Conservation (phyloP, 35 echinoderm and acorn worm species). For the Ptychodera flava region DNA sequence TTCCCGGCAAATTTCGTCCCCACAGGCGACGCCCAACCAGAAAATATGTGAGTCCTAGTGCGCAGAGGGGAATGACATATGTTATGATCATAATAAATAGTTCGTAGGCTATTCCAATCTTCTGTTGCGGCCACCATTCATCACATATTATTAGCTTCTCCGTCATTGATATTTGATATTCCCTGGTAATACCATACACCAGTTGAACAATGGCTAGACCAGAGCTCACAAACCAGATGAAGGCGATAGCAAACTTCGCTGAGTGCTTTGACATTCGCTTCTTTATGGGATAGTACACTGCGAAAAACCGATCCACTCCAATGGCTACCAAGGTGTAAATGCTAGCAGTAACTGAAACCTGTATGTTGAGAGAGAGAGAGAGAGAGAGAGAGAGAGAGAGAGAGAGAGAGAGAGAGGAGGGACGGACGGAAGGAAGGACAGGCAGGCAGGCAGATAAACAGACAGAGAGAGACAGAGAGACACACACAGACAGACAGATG, state of each 20-base stretch:
- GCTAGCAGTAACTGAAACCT: conserved; percentile 76
- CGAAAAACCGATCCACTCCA: conserved; percentile 75
- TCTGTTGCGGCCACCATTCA: conserved; percentile 31
- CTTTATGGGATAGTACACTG: conserved; percentile 61
- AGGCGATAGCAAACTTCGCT: conserved; percentile 46
- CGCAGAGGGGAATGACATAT: conserved; percentile 42
- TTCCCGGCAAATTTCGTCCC: conserved; percentile 71
- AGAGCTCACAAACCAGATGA: conserved; percentile 46
- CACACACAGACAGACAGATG: no score
- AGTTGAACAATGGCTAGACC: conserved; percentile 51
- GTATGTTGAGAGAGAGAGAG: no score
- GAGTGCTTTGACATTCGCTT: conserved; percentile 34
- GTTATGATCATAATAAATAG: conserved; percentile 44
- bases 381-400: no score
- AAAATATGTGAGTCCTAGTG: conserved; percentile 63
- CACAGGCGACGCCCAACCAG: conserved; percentile 63
- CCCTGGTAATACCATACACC: conserved; percentile 23
- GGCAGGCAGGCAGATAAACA: no score
- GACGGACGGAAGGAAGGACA: no score
- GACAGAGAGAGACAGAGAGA: no score
- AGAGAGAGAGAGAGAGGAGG: no score
- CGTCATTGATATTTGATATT: conserved; percentile 18
- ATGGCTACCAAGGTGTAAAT: conserved; percentile 61
- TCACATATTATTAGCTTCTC: background rate
- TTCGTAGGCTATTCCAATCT: conserved; percentile 49